Evolutionary conservation across 2,797 vertebrate species (phyloP), one percentile per base, ranked within the genome.

Genomic region (Acipenser ruthenus): DNA sequence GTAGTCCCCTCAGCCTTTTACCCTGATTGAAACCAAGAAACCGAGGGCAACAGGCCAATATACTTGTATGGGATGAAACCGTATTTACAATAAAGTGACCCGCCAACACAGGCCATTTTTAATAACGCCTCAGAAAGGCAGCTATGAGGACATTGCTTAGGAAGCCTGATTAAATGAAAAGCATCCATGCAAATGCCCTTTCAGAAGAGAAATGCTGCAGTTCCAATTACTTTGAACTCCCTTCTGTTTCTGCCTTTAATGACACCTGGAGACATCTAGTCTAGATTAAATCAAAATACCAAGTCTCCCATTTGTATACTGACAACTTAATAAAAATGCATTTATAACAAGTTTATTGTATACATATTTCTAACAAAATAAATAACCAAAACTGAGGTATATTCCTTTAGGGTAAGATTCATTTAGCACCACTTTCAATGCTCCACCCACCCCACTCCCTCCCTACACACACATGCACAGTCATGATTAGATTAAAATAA

Each of bases 101-200:
- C 55, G 15, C 55, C 12, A 7, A 11, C 55, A 11, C 6, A 37
- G 37, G 37, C 37, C 37, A 7, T 58, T 58, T 58, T 58, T 58
- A 58, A 58, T 58, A 11, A 58, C 12, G 15, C 37, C 37, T 37
- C 55, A n/a, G 15, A 58, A 58, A 13, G n/a, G 55, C 12, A 4
- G 55, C 55, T 58, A 13, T 6, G 15, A 13, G 15, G 11, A 13
- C 12, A n/a, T 13, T n/a, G 55, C 55, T 58, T 11, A 58, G 55
- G 12, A 58, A 58, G 55, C 55, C 15, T 58, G 10, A 58, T 58
- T 58, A 58, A 58, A 58, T 58, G 11, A 13, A 58, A 58, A 58
- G 55, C 55, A 58, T 13, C 55, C 15, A 58, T 58, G 55, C 55
- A 58, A 58, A 58, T 58, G 55, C 55, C 15, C 55, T 58, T 58